These are phyloP conservation scores for Drosophila setifemur DNA, from an alignment of 1,140 invertebrate genomes.

Conservation along the genomic window DNA sequence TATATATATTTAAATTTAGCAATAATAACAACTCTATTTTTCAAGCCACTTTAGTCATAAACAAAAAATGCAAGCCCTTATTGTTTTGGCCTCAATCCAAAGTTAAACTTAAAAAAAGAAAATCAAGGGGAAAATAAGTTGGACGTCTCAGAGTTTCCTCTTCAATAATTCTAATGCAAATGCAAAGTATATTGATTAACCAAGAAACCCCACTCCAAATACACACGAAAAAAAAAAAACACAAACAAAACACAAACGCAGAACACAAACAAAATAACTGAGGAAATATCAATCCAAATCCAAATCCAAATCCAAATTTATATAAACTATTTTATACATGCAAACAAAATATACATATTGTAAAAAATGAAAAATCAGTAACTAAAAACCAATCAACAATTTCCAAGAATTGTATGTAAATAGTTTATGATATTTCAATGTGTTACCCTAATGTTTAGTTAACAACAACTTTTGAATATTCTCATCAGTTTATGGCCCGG, in stretches of 20 bases:
- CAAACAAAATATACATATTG: constrained; percentile 56
- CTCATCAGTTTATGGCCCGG: neutral
- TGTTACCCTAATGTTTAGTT: constrained; percentile 35
- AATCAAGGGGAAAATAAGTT: constrained; percentile 19
- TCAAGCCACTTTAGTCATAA: constrained; percentile 51
- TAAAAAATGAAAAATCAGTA: constrained; percentile 47
- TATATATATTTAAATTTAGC: constrained; percentile 57
- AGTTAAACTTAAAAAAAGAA: constrained; percentile 7
- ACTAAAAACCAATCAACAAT: constrained; percentile 33
- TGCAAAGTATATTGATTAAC: constrained; percentile 40
- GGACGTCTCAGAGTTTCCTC: constrained; percentile 63
- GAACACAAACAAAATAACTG: constrained; percentile 42
- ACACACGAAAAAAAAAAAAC: constrained; percentile 32
- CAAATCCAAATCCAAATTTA: constrained; percentile 57
- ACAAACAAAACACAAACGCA: constrained; percentile 26
- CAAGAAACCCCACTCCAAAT: constrained; percentile 40
- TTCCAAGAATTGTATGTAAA: constrained; percentile 65
- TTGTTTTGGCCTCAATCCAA: constrained; percentile 40
- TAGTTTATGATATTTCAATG: constrained; percentile 63
- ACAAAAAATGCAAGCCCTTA: constrained; percentile 48
- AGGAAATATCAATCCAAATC: constrained; percentile 66
- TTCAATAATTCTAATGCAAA: constrained; percentile 52
- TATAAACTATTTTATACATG: constrained; percentile 74
- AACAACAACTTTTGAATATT: constrained; percentile 15
- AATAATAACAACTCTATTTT: constrained; percentile 55